These are phyloP conservation scores for Coryphaenoides rupestris DNA, from an alignment of 2,113 vertebrate species.

Conservation along the genomic window DNA sequence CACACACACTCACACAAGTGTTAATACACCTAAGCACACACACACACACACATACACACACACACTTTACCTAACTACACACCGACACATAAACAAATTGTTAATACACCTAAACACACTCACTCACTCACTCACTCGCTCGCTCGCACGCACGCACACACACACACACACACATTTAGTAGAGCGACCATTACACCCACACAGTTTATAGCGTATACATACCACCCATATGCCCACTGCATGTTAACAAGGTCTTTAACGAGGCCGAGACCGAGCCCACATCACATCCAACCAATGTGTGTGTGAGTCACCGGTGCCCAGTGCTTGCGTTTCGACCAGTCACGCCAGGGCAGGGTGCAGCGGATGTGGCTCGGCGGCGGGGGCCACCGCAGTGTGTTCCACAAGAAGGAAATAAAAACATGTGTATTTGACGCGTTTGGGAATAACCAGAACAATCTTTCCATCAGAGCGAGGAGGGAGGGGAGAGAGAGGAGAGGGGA, in stretches of 20 bases:
- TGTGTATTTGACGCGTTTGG: conserved; percentile 40
- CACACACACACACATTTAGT: background rate
- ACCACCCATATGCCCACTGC: background rate
- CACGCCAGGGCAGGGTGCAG: conserved; percentile 38
- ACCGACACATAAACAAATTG: no score
- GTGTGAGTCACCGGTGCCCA: no score
- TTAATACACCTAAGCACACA: no score
- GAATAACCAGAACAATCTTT: conserved; percentile 52
- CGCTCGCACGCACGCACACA: background rate
- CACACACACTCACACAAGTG: no score
- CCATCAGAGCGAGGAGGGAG: no score
- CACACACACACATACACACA: no score
- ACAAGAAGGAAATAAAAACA: conserved; percentile 41
- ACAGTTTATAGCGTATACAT: conserved; percentile 8
- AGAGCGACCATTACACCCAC: background rate
- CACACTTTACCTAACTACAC: no score
- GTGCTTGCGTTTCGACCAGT: no score
- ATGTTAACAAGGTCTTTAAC: conserved; percentile 23
- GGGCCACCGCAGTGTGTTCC: conserved; percentile 25
- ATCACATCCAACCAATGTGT: no score
- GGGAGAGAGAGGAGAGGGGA: no score
- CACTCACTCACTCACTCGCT: background rate
- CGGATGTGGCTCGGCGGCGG: conserved; percentile 54
- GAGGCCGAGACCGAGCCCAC: no score
- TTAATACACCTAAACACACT: no score